Evolutionary conservation across 2,113 vertebrate genomes (phyloP).

Genomic region (Anguilla rostrata): DNA sequence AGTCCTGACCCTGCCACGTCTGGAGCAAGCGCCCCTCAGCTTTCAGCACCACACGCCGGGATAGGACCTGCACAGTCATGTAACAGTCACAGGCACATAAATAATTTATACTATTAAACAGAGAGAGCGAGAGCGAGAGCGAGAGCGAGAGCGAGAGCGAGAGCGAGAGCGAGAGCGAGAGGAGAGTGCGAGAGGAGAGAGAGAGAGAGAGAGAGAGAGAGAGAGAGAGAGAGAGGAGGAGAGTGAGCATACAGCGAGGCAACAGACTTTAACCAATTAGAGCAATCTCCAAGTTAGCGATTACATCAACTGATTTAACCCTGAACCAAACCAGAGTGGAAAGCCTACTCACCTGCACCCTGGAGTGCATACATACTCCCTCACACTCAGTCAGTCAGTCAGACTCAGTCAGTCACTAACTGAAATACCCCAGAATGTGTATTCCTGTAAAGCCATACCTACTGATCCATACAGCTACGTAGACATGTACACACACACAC

Average conservation of each 20-base stretch:
- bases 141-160: too few relatives aligned
- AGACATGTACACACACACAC: background rate
- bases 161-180: background rate
- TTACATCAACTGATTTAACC: constrained; percentile 23
- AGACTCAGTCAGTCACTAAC: too few relatives aligned
- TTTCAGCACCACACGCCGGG: too few relatives aligned
- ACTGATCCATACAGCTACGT: background rate
- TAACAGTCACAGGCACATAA: too few relatives aligned
- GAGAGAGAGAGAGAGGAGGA: background rate
- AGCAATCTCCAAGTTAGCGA: background rate
- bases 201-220: too few relatives aligned
- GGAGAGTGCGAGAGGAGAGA: background rate
- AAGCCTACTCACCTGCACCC: background rate
- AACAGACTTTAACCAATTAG: constrained; percentile 16
- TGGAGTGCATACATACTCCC: background rate
- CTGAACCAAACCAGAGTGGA: background rate
- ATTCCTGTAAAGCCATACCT: background rate
- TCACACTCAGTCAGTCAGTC: too few relatives aligned
- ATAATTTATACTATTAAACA: background rate
- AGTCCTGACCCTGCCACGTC: background rate
- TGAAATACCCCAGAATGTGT: too few relatives aligned
- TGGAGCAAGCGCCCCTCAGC: background rate
- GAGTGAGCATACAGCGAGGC: background rate
- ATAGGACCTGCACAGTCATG: background rate
- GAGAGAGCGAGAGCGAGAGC: too few relatives aligned